Conservation (phyloP, 2,113 vertebrate species). For the Paralichthys olivaceus region DNA sequence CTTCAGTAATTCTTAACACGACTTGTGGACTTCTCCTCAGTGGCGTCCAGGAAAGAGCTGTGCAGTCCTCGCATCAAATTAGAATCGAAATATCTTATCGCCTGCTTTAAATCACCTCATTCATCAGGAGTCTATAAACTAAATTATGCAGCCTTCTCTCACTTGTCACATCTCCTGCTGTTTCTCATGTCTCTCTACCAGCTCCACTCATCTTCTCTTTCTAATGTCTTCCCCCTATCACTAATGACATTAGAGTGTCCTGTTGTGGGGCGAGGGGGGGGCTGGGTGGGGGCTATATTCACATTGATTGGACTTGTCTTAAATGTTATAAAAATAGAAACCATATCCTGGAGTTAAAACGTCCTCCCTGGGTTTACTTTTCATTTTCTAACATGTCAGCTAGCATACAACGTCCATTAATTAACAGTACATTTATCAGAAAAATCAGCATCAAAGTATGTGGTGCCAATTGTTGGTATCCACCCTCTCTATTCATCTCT, state of each 20-base stretch:
- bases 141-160: conserved; percentile 49
- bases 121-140: conserved; percentile 56
- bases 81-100: conserved; percentile 54
- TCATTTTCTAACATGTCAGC: not conserved
- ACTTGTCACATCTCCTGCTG: conserved; percentile 52
- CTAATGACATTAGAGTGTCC: conserved; percentile 51
- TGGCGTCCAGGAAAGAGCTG: conserved; percentile 15
- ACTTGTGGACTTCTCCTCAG: not conserved
- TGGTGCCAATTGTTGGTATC: not conserved
- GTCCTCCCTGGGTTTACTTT: not conserved
- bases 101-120: conserved; percentile 63
- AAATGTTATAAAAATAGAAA: conserved; percentile 15
- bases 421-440: not conserved
- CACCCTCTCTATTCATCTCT: not conserved
- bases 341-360: not conserved
- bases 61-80: conserved; percentile 39
- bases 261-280: not conserved
- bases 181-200: conserved; percentile 26
- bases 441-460: not conserved
- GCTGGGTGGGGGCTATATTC: not conserved
- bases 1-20: not conserved
- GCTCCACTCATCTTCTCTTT: conserved; percentile 27
- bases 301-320: not conserved
- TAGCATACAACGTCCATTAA: not conserved
- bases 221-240: conserved; percentile 46